Evolutionary conservation across 2,113 vertebrate species (phyloP).

Genomic region (Gallinago media): DNA sequence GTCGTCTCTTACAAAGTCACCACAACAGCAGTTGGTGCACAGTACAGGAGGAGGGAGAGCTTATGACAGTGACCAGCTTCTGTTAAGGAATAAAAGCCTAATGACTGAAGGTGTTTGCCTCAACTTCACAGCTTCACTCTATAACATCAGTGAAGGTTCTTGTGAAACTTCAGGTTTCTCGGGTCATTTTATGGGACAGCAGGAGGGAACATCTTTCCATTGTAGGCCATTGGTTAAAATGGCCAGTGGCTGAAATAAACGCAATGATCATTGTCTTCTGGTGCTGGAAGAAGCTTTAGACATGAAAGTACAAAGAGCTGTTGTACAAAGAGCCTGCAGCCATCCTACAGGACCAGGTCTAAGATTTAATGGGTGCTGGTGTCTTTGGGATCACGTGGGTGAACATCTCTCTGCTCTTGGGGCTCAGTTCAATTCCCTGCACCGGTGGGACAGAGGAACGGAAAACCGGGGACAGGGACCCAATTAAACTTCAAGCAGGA

Average conservation of each 20-base stretch:
- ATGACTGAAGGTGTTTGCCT: background rate
- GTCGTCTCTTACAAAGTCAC: background rate
- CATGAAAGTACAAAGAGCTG: too few relatives aligned
- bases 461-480: background rate
- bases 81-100: background rate
- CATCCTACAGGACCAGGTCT: fast-evolving
- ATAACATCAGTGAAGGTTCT: background rate
- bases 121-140: background rate
- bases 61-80: background rate
- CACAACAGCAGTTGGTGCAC: background rate
- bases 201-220: background rate
- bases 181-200: background rate
- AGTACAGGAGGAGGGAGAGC: background rate
- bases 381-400: background rate
- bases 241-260: too few relatives aligned
- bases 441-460: background rate
- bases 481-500: background rate
- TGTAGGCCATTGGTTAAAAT: background rate
- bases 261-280: too few relatives aligned
- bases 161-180: background rate
- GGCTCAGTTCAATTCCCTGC: background rate
- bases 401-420: background rate
- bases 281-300: too few relatives aligned
- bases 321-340: too few relatives aligned
- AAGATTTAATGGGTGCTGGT: background rate